phyloP scores from a whole-genome alignment of 2,888 invertebrate species.

The Hesperia comma region DNA sequence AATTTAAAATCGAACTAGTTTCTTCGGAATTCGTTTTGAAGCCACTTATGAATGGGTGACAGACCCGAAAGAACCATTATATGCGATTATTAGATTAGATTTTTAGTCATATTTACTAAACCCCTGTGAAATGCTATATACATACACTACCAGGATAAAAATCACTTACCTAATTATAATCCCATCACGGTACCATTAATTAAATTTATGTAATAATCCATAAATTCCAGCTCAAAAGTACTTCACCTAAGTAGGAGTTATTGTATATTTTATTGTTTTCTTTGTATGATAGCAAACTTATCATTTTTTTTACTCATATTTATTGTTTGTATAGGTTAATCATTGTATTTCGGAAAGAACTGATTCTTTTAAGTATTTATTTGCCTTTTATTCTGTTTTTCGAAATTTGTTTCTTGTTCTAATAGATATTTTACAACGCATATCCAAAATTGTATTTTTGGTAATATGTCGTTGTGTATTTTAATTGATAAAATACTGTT shows the following conservation, averaged over 20 bases:
- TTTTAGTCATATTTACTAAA: too few species aligned
- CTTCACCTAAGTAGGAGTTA: not conserved
- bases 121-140: not conserved
- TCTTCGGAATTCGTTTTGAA: too few species aligned
- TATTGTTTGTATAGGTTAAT: constrained; percentile 27
- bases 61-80: too few species aligned
- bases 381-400: constrained; percentile 26
- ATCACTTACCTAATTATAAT: too few species aligned
- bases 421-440: constrained; percentile 11
- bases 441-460: constrained; percentile 21
- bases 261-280: not conserved
- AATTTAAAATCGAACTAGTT: too few species aligned
- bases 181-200: not conserved
- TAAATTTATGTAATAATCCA: not conserved
- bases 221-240: constrained; percentile 2
- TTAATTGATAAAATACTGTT: constrained; percentile 15
- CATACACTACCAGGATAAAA: too few species aligned
- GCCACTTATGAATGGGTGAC: too few species aligned
- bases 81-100: too few species aligned
- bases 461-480: not conserved
- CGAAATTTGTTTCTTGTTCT: constrained; percentile 7
- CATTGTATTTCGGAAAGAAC: constrained; percentile 36
- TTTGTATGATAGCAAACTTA: constrained; percentile 20
- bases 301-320: constrained; percentile 21
- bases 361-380: constrained; percentile 42